phyloP scores from a whole-genome alignment of 2,113 vertebrate species.

The Dromas ardeola region DNA sequence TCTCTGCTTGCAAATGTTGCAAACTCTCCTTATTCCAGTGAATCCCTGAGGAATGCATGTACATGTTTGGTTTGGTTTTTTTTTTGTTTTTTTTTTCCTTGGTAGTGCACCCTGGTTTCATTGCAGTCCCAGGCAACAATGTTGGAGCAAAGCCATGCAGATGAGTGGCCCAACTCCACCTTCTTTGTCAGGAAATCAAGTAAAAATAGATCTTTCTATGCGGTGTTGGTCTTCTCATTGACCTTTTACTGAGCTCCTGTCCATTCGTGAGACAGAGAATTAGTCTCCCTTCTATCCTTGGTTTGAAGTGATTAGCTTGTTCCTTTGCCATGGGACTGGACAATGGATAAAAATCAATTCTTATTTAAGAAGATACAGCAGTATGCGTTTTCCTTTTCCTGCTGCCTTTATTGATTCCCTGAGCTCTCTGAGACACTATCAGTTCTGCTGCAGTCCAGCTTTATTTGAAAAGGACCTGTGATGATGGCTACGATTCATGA shows the following conservation, averaged over 20 bases:
- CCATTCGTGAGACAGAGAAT: constrained; percentile 56
- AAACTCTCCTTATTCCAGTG: background rate
- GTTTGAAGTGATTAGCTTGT: constrained; percentile 67
- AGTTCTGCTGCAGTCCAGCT: constrained; percentile 6
- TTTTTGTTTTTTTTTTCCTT: background rate
- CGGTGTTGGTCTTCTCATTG: constrained; percentile 51
- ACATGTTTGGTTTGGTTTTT: background rate
- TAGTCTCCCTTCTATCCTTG: constrained; percentile 53
- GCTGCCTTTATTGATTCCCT: constrained; percentile 56
- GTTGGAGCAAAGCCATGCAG: background rate
- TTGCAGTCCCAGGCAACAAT: background rate
- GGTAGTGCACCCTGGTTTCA: background rate
- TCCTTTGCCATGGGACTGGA: constrained; percentile 42
- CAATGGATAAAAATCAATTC: constrained; percentile 72
- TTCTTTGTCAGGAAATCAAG: background rate
- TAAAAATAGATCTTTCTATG: constrained; percentile 41
- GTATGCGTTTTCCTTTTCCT: constrained; percentile 49
- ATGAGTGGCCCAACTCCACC: background rate
- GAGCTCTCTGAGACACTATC: constrained; percentile 11
- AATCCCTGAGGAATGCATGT: background rate
- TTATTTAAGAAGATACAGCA: constrained; percentile 66
- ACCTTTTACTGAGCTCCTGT: constrained; percentile 53
- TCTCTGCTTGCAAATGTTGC: background rate
- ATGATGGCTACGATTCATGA: background rate
- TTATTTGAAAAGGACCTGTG: constrained; percentile 2